Base-by-base conservation (phyloP, 1,140 invertebrate genomes). In the Bradysia coprophila region DNA sequence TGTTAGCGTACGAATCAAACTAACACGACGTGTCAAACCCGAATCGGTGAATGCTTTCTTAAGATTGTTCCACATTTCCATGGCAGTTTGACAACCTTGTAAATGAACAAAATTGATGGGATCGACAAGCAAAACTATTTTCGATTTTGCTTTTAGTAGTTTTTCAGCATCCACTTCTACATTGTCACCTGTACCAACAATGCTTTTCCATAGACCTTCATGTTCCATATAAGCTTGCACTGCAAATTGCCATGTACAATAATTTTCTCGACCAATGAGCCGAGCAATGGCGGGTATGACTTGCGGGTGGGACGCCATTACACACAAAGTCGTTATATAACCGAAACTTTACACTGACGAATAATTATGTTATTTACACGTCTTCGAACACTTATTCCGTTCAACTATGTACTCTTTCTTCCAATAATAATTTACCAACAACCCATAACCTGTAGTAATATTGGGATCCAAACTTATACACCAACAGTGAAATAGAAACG, bases 21-120 rank as follows among this genome's bases (percentile, higher is more conserved):
- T 48, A 15, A 61, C 53, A 55, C 47, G 51, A 45, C 57, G 44
- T 28, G 52, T 49, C 8, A 60, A 34, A 34, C 54, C 59, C 9
- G 46, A 49, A 45, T 61, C 54, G 20, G 56, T 49, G 41, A 59
- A 59, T 4, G 48, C 43, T 34, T 44, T 46, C 42, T 51, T 20
- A 2, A 60, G 40, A 11, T 51, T 54, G 8, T 47, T 39, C 51
- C 51, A 59, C 8, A 53, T 49, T 43, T 54, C 49, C 38, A 44
- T 47, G 2, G 54, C 41, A 13, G 43, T 48, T 10, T 13, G 38
- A 19, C 48, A 49, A 28, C 45, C 36, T 43, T 48, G 43, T 40
- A 58, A 43, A 34, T 56, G 51, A 9, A 52, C 43, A 43, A 51
- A 56, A 38, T 20, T 11, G 13, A 4, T 20, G 6, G 36, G 4